Evolutionary conservation across 1,140 invertebrate species (phyloP).

Genomic region (Orussus abietinus): DNA sequence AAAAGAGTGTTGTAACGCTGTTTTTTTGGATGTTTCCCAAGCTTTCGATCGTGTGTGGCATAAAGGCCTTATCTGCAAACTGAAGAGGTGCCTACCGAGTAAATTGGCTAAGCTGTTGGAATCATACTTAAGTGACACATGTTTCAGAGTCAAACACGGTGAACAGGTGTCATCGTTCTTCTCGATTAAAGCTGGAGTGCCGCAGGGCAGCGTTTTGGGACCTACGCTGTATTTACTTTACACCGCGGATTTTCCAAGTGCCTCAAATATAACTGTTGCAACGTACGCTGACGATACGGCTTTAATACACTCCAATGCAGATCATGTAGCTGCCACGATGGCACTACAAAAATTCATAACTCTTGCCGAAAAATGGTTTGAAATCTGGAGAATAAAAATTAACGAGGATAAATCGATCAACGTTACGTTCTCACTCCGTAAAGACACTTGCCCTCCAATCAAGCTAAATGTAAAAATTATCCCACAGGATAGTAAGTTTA

Average conservation of each 20-base stretch:
- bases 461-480: not conserved
- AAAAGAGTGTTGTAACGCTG: slow-evolving; percentile 7
- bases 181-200: slow-evolving; percentile 12
- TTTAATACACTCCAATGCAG: slow-evolving; percentile 15
- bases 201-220: slow-evolving; percentile 26
- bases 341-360: slow-evolving; percentile 23
- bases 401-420: slow-evolving; percentile 29
- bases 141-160: not conserved
- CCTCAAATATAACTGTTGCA: slow-evolving; percentile 13
- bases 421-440: slow-evolving; percentile 28
- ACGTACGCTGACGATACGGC: slow-evolving; percentile 31
- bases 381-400: slow-evolving; percentile 30
- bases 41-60: too few species aligned
- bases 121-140: slow-evolving; percentile 2
- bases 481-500: not conserved
- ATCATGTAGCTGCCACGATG: slow-evolving; percentile 16
- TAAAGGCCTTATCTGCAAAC: too few species aligned
- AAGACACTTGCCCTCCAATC: slow-evolving; percentile 9
- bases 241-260: slow-evolving; percentile 24
- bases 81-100: too few species aligned
- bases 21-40: too few species aligned
- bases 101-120: too few species aligned
- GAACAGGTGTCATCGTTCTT: not conserved
- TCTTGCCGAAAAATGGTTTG: slow-evolving; percentile 21
- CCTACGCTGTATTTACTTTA: slow-evolving; percentile 24